Evolutionary conservation across 2,888 invertebrate genomes (phyloP).

Genomic region (Lochmaea crataegi): DNA sequence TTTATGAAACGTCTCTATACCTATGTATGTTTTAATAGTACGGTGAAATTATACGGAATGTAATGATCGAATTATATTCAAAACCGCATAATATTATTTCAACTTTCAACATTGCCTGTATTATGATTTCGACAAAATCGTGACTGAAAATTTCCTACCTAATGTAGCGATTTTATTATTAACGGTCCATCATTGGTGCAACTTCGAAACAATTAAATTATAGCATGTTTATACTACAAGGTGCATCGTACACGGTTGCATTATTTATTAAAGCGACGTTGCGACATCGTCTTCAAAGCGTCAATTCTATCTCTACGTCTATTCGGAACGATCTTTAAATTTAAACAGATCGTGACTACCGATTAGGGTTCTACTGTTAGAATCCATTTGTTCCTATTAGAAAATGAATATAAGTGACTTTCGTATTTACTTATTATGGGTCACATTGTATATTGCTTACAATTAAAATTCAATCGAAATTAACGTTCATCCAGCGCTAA

Average conservation of each 20-base stretch:
- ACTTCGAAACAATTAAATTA: slow-evolving; percentile 43
- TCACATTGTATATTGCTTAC: slow-evolving; percentile 1
- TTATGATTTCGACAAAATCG: slow-evolving; percentile 15
- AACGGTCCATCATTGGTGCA: slow-evolving; percentile 48
- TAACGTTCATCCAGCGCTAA: slow-evolving; percentile 27
- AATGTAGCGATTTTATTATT: slow-evolving; percentile 52
- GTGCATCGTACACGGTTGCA: slow-evolving; percentile 38
- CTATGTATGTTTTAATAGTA: slow-evolving; percentile 9
- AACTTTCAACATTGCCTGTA: neutral
- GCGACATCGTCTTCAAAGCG: slow-evolving; percentile 12
- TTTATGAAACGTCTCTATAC: slow-evolving; percentile 31
- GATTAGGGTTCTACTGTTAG: neutral
- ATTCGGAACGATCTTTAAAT: neutral
- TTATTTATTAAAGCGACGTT: slow-evolving; percentile 31
- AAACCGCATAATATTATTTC: neutral
- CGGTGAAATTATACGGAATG: neutral
- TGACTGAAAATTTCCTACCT: slow-evolving; percentile 46
- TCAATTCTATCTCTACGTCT: neutral
- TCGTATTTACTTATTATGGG: too few relatives aligned
- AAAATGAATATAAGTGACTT: too few relatives aligned
- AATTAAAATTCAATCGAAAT: slow-evolving; percentile 26
- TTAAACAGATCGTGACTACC: neutral
- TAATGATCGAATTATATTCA: neutral
- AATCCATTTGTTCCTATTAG: neutral
- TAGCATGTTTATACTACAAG: slow-evolving; percentile 18